A percentile compares a stretch with the other conserved stretches of the same genome.
Evolutionary conservation across 2,113 vertebrate genomes (phyloP).

Genomic region (Murina feae): DNA sequence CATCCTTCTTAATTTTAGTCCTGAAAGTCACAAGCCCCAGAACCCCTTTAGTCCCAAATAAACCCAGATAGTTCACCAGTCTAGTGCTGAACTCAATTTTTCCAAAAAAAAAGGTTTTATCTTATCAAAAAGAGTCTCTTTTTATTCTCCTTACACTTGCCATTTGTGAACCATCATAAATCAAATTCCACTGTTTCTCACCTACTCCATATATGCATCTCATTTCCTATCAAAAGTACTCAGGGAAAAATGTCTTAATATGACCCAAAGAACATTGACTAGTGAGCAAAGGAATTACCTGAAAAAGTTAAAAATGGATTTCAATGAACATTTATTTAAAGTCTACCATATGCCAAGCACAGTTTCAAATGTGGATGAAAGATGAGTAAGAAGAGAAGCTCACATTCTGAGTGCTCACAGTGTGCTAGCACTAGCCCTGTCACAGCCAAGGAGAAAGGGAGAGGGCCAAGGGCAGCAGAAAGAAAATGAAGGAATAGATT

Average conservation of each 20-base stretch:
- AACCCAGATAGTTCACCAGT: neutral
- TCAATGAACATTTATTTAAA: conserved; percentile 20
- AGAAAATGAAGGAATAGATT: neutral
- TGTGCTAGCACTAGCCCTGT: neutral
- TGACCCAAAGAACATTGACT: neutral
- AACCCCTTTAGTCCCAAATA: neutral
- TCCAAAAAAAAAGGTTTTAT: neutral
- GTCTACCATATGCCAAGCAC: neutral
- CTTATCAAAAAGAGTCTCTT: neutral
- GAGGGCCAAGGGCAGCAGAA: neutral
- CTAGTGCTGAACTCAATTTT: neutral
- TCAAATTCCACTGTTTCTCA: conserved; percentile 13
- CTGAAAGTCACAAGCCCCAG: neutral
- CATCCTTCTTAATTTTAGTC: neutral
- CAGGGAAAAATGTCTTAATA: neutral
- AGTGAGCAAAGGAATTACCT: neutral
- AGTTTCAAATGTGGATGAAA: neutral
- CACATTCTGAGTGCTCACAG: neutral
- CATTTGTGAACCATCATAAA: neutral
- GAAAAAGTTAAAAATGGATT: neutral
- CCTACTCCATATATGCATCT: neutral
- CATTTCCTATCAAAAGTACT: neutral
- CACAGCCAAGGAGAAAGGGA: neutral
- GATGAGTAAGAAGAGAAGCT: neutral
- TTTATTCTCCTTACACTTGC: neutral